Base-by-base conservation (phyloP, 1,140 invertebrate genomes). In the Magallana ariakensis region DNA sequence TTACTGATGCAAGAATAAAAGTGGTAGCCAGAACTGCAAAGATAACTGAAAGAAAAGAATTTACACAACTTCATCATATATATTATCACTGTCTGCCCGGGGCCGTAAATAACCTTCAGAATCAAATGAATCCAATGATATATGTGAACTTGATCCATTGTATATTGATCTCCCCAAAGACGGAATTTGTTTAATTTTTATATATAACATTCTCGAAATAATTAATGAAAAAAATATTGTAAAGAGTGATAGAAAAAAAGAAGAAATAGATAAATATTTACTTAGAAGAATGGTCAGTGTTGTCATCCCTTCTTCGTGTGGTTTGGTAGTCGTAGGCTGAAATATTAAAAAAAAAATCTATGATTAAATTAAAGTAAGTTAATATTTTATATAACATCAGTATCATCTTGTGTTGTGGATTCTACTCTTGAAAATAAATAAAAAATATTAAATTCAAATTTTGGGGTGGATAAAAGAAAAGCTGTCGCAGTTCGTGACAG, bases 21-120 rank as follows among this genome's bases (percentile, higher is more conserved):
- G 13, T 46, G 33, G 33, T 46, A 46, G 33, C 33, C 33, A 46
- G 33, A 46, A 46, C 33, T 46, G 33, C 58, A 13, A 15, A 60
- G 58, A 60, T n/a, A 60, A 5, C 58, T 60, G 58, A 70, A 70
- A 70, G 33, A 70, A 70, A 26, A 22, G n/a, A n/a, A n/a, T n/a
- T 70, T 26, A 70, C 19, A 70, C 22, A 26, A 70, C 66, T 70
- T 70, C 66, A 13, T 70, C 66, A 70, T 46, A 70, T 26, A 70
- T 26, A 70, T 7, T 26, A 26, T 70, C 66, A 11, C 11, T 70
- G 19, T 70, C n/a, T n/a, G n/a, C n/a, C n/a, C n/a, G 66, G 10
- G 19, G 26, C 33, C 66, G 8, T 26, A 70, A 8, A 26, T 70
- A 11, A 9, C 19, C 19, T 8, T 46, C 26, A 9, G 66, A 70